Percentiles rank a stretch among this genome's conserved stretches.
Evolutionary conservation across 2,888 invertebrate genomes (phyloP).

Genomic region (Alcis repandata): DNA sequence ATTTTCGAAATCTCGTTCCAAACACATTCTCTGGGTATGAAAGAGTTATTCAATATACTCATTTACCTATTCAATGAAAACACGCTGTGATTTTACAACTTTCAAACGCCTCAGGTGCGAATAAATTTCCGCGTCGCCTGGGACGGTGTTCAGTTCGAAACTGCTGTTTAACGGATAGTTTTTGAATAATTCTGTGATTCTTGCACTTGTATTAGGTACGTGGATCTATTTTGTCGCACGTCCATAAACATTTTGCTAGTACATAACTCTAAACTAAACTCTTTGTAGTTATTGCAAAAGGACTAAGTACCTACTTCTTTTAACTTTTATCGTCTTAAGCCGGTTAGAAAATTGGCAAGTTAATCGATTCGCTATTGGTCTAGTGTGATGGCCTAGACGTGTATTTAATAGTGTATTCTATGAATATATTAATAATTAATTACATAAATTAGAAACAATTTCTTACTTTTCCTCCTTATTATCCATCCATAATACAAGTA

Average conservation of each 20-base stretch:
- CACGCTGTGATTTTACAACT: slow-evolving; percentile 45
- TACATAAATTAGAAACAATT: too few species aligned
- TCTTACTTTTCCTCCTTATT: too few species aligned
- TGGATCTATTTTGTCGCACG: neutral
- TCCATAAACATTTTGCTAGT: neutral
- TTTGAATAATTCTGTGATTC: slow-evolving; percentile 28
- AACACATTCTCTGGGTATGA: slow-evolving; percentile 50
- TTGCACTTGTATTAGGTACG: slow-evolving; percentile 20
- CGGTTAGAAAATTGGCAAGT: too few species aligned
- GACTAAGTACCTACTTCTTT: too few species aligned
- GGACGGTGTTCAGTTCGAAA: slow-evolving; percentile 36
- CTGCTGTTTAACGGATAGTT: slow-evolving; percentile 27
- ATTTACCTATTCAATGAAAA: slow-evolving; percentile 51
- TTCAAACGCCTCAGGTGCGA: slow-evolving; percentile 46
- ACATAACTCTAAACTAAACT: too few species aligned
- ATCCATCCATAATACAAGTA: too few species aligned
- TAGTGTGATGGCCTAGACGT: too few species aligned
- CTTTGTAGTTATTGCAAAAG: too few species aligned
- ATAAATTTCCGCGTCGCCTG: slow-evolving; percentile 40
- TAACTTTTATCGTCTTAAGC: too few species aligned
- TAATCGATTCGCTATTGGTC: too few species aligned
- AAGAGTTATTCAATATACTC: slow-evolving; percentile 53
- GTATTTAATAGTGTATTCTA: too few species aligned
- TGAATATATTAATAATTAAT: too few species aligned
- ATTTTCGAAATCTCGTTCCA: slow-evolving; percentile 58